Evolutionary conservation across 1,140 invertebrate species (phyloP), one percentile per base, ranked within the genome.

Genomic region (Dinoponera quadriceps): DNA sequence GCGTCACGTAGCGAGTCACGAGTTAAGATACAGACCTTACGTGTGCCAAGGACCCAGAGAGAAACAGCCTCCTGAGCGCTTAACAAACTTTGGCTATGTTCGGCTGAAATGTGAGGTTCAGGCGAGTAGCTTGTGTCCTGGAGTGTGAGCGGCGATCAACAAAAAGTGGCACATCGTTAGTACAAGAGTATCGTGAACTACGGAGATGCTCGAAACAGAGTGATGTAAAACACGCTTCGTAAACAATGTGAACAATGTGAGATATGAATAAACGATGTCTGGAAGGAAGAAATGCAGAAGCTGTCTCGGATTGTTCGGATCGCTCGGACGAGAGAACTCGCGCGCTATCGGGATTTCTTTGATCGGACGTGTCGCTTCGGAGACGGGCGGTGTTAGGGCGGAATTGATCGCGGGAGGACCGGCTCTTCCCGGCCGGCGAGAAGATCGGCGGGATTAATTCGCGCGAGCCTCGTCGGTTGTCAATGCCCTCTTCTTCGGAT

Each of bases 61-160:
- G 97, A 97, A 96, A 97, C 96, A 95, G 97, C 97, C 96, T 98
- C 97, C 96, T 97, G 97, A 95, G 96, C 97, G 95, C 96, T 97
- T 95, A 98, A 96, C 95, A 97, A 97, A 95, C 96, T 96, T 95
- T 96, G 95, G 91, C 92, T 92, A 92, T 89, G 88, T 91, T 91
- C 89, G 86, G 93, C 92, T 95, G 95, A 95, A 94, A 95, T 95
- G 93, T 95, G 94, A 94, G 94, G 95, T 93, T 95, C 94, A 94
- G 95, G 95, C 94, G 95, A 95, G 94, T 96, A 96, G 94, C 95
- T 95, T 94, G 95, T 95, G 93, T 96, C 96, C 96, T 96, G 96
- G 91, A 96, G 96, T 95, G 90, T 90, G 91, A 91, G 90, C 89
- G 87, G 89, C 90, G 89, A 91, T 88, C 89, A 90, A 89, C 38